Evolutionary conservation across 2,888 invertebrate species (phyloP), one percentile per base, ranked within the genome.

Genomic region (Griposia aprilina): DNA sequence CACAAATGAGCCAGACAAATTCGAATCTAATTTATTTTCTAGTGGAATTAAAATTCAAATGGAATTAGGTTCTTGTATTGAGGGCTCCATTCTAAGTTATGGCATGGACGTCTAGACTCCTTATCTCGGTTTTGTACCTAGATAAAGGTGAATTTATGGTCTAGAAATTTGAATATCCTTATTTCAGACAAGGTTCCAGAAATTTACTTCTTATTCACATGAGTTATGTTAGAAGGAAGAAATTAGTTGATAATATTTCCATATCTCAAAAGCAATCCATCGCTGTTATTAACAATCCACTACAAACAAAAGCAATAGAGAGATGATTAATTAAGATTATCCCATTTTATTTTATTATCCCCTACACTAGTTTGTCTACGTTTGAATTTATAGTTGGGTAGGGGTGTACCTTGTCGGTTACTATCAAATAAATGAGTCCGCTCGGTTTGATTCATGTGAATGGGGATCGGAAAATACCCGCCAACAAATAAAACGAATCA

Each of bases 351-450:
- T 91, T 90, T 88, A 90, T 88, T 88, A 88, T 75, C 80, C 83
- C 85, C 78, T 81, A 74, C 73, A 85, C 83, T 85, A 90, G 87
- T 90, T 86, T 88, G 87, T 87, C 88, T 84, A 79, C 82, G 78
- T 84, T 82, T 89, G 85, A 90, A 91, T 91, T 90, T 90, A 92
- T 91, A 90, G 91, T 90, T 62, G 86, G 89, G 87, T 90, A 90
- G 90, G 91, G 90, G 90, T 92, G 93, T 93, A 93, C 93, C 93
- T 93, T 92, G 92, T 91, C 91, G 90, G 91, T 92, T 91, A 92
- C 94, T 93, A 95, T 94, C 95, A 95, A 96, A 96, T 95, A 96
- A 96, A 96, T 96, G 96, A 96, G 94, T 94, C 91, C 94, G 95
- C 91, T 91, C 95, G 92, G 94, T 95, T 96, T 96, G 96, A 96